phyloP scores from a whole-genome alignment of 2,888 invertebrate species.

The Orthosia gracilis region DNA sequence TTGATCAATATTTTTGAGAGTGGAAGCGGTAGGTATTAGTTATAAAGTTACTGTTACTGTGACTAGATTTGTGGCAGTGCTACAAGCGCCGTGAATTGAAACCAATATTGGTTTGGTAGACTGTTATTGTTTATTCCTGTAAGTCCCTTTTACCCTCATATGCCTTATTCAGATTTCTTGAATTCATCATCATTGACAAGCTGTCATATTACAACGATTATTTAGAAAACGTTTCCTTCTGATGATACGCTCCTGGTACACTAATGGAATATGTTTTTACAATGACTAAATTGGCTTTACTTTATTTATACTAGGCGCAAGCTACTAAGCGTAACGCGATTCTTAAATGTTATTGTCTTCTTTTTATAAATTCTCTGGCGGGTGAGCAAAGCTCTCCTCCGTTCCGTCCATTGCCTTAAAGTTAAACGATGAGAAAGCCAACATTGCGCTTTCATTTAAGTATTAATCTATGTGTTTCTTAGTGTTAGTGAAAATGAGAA shows the following conservation, averaged over 20 bases:
- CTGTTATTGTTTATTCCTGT: neutral
- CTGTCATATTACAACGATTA: neutral
- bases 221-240: neutral
- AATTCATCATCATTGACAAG: neutral
- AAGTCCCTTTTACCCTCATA: neutral
- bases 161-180: neutral
- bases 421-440: no score
- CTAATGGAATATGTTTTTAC: neutral
- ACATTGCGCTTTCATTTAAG: no score
- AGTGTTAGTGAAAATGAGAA: neutral
- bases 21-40: neutral
- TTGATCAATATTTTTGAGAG: slow-evolving; percentile 43
- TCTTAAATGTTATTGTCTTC: no score
- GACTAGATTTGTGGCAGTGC: slow-evolving; percentile 7
- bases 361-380: no score
- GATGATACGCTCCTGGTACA: neutral
- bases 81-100: neutral
- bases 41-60: no score
- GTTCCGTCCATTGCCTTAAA: no score
- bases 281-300: neutral
- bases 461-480: no score
- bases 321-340: no score
- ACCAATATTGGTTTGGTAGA: neutral
- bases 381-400: no score
- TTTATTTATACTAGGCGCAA: no score